These are phyloP conservation scores for Spilosoma lubricipeda DNA, from an alignment of 2,888 invertebrate species.

Conservation along the genomic window DNA sequence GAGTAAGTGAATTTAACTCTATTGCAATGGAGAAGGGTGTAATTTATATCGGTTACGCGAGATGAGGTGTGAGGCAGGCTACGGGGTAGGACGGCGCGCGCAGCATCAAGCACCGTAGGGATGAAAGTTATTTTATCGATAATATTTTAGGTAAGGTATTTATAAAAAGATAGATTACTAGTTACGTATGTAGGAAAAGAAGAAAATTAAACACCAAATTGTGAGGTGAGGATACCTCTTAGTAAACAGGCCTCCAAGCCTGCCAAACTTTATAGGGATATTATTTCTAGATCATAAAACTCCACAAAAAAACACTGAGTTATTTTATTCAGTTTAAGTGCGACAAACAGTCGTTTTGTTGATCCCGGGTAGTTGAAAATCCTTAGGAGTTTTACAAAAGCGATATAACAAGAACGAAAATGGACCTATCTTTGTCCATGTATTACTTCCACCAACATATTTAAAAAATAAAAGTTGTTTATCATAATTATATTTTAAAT, in stretches of 20 bases:
- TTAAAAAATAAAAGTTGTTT: neutral
- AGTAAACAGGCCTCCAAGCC: no score
- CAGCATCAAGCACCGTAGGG: constrained; percentile 68
- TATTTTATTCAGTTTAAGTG: neutral
- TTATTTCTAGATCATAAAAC: neutral
- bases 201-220: neutral
- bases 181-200: neutral
- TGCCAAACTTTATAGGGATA: neutral
- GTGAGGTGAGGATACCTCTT: neutral
- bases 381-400: neutral
- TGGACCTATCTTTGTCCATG: no score
- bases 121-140: constrained; percentile 48
- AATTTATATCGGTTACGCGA: constrained; percentile 53
- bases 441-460: neutral
- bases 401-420: neutral
- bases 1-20: constrained; percentile 39
- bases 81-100: constrained; percentile 73
- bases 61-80: constrained; percentile 70
- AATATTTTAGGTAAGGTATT: neutral
- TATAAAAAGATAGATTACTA: neutral
- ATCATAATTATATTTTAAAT: neutral
- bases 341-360: neutral
- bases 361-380: no score
- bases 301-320: neutral
- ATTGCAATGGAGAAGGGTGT: constrained; percentile 46